phyloP scores from a whole-genome alignment of 2,888 invertebrate species.

The Orthosia gothica region DNA sequence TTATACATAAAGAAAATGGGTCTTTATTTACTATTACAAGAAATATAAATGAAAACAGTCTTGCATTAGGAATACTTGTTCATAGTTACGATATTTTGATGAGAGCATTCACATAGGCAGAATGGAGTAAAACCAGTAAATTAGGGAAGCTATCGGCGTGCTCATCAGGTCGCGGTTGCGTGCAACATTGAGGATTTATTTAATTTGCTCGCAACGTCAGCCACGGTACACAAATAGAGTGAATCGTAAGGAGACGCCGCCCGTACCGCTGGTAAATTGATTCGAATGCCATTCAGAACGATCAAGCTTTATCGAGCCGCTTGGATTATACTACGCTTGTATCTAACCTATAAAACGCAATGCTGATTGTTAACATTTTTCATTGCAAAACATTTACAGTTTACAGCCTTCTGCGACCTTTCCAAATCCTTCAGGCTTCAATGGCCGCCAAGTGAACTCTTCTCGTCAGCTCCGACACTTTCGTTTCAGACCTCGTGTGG shows the following conservation, averaged over 20 bases:
- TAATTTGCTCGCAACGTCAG: conserved; percentile 74
- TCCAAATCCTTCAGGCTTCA: neutral
- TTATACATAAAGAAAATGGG: neutral
- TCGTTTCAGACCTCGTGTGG: neutral
- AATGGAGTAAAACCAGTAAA: conserved; percentile 52
- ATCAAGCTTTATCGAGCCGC: conserved; percentile 72
- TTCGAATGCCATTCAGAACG: conserved; percentile 74
- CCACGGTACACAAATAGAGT: conserved; percentile 68
- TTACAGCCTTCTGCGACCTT: neutral
- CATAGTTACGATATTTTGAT: conserved; percentile 37
- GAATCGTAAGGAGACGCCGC: conserved; percentile 67
- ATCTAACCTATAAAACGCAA: conserved; percentile 65
- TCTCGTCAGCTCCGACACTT: neutral
- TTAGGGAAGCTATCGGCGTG: conserved; percentile 67
- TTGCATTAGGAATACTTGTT: conserved; percentile 5
- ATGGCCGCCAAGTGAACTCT: neutral
- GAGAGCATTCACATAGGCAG: conserved; percentile 34
- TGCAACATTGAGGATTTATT: conserved; percentile 77
- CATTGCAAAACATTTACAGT: conserved; percentile 7
- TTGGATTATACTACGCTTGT: conserved; percentile 69
- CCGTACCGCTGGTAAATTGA: conserved; percentile 74
- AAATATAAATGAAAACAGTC: conserved; percentile 1
- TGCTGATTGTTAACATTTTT: conserved; percentile 64
- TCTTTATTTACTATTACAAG: neutral
- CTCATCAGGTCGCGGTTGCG: conserved; percentile 71